Conservation (phyloP, 2,113 vertebrate species). For the Zeus faber region DNA sequence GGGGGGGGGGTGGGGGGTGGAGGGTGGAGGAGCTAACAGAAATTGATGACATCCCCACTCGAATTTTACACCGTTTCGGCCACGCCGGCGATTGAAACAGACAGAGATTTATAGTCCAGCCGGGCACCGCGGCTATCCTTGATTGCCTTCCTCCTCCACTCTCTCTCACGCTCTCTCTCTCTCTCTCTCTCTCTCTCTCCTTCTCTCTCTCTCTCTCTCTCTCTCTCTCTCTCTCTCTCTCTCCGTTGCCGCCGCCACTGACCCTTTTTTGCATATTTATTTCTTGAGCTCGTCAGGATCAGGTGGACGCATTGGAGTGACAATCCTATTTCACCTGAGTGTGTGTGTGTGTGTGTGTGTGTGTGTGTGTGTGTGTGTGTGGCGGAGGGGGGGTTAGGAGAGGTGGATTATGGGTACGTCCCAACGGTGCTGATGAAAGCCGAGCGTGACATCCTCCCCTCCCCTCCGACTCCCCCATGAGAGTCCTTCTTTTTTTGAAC, state of each 20-base stretch:
- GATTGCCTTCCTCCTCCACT: slow-evolving; percentile 93
- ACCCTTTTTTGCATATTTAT: slow-evolving; percentile 96
- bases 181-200: slow-evolving; percentile 34
- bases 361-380: slow-evolving; percentile 13
- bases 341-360: slow-evolving; percentile 12
- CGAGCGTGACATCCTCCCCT: too few relatives aligned
- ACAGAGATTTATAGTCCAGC: slow-evolving; percentile 99
- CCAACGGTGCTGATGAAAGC: too few relatives aligned
- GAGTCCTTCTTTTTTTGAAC: background rate
- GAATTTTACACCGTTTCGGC: slow-evolving; percentile 97
- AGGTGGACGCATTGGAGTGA: slow-evolving; percentile 88
- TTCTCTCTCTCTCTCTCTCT: slow-evolving; percentile 60
- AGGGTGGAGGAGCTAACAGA: slow-evolving; percentile 98
- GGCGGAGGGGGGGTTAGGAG: slow-evolving; percentile 74
- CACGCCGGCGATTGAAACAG: slow-evolving; percentile 95
- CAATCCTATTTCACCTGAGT: slow-evolving; percentile 92
- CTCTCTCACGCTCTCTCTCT: slow-evolving; percentile 76
- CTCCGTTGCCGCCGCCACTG: slow-evolving; percentile 38
- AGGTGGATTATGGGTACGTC: slow-evolving; percentile 82
- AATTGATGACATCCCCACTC: slow-evolving; percentile 98
- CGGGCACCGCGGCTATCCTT: slow-evolving; percentile 83
- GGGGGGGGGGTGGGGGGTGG: slow-evolving; percentile 90
- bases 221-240: slow-evolving; percentile 8
- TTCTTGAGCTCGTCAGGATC: slow-evolving; percentile 88
- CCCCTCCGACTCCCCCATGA: background rate